A percentile compares a stretch with the other conserved stretches of the same genome.
Conservation (phyloP, 1,140 invertebrate genomes). For the Pachypsylla venusta region DNA sequence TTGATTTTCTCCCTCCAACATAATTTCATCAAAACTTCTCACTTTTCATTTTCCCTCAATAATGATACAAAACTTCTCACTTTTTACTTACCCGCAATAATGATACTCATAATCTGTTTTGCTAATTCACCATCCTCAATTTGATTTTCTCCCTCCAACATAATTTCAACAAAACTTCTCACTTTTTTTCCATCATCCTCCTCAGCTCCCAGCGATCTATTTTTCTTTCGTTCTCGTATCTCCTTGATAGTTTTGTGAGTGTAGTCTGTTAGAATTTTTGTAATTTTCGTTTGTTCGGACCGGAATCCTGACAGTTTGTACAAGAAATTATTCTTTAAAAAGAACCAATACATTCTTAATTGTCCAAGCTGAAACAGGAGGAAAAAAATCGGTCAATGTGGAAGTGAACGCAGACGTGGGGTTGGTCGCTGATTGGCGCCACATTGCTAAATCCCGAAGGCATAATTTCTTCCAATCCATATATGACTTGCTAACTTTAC, state of each 20-base stretch:
- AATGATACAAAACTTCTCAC: too few species aligned
- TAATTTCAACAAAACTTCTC: background rate
- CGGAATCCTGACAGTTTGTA: constrained; percentile 5
- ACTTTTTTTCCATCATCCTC: background rate
- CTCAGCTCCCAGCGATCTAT: background rate
- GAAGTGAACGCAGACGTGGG: too few species aligned
- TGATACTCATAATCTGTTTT: constrained; percentile 2
- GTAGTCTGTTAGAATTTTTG: background rate
- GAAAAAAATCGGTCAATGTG: too few species aligned
- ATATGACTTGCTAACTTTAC: too few species aligned
- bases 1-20: constrained; percentile 4
- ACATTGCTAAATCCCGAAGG: too few species aligned
- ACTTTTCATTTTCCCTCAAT: too few species aligned
- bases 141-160: constrained; percentile 4
- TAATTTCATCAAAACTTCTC: constrained; percentile 1
- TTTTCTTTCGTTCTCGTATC: background rate
- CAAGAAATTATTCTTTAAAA: background rate
- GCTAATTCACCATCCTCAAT: background rate
- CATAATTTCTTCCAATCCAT: too few species aligned
- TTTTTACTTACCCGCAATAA: background rate
- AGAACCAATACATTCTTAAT: background rate
- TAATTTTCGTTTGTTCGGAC: background rate
- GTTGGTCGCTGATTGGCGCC: too few species aligned
- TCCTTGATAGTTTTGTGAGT: constrained; percentile 7
- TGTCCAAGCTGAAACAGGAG: background rate